Evolutionary conservation across 2,113 vertebrate genomes (phyloP).

Genomic region (Axis porcinus): DNA sequence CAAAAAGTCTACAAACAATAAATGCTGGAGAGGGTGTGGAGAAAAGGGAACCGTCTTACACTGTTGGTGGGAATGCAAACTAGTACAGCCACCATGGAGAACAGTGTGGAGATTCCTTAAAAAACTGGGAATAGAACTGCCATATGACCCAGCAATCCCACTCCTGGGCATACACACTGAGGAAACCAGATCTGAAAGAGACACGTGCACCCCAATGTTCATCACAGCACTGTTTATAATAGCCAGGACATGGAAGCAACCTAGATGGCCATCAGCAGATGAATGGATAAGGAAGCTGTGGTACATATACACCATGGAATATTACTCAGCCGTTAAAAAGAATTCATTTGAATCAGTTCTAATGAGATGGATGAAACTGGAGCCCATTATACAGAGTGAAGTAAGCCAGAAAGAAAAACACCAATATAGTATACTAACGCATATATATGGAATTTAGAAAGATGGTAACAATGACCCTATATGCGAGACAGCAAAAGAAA

Average conservation of each 20-base stretch:
- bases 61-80: neutral
- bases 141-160: neutral
- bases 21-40: neutral
- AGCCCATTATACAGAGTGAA: neutral
- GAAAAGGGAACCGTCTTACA: neutral
- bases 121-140: neutral
- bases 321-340: neutral
- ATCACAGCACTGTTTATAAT: neutral
- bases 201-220: fast-evolving
- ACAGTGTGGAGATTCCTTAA: neutral
- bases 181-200: neutral
- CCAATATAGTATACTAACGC: neutral
- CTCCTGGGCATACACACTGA: neutral
- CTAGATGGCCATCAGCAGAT: fast-evolving
- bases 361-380: neutral
- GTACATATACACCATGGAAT: neutral
- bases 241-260: neutral
- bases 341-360: neutral
- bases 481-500: neutral
- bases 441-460: neutral
- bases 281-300: neutral
- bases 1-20: neutral
- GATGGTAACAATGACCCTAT: neutral
- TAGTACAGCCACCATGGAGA: neutral
- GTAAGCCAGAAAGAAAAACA: neutral